Percentiles rank a stretch among this genome's conserved stretches.
Conservation (phyloP, 1,140 invertebrate genomes). For the Camponotus floridanus region DNA sequence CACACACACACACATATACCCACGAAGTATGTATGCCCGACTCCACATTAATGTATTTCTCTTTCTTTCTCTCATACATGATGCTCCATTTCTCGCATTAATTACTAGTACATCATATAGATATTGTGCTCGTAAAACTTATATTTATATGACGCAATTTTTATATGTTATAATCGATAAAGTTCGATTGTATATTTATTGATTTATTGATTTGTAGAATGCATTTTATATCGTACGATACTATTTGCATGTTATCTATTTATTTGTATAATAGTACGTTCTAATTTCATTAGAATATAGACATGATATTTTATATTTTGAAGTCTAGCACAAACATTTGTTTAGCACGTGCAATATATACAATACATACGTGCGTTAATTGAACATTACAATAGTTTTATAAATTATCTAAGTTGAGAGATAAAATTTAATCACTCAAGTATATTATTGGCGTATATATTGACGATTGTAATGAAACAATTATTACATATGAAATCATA, state of each 20-base stretch:
- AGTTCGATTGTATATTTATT: not conserved
- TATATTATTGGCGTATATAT: too few species aligned
- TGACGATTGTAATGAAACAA: too few species aligned
- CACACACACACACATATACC: too few species aligned
- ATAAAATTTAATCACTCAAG: not conserved
- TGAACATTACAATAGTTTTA: not conserved
- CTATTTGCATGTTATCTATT: not conserved
- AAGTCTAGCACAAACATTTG: not conserved
- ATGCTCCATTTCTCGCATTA: not conserved
- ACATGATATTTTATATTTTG: not conserved
- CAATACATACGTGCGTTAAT: constrained; percentile 57
- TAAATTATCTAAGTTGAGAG: not conserved
- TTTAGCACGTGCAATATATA: constrained; percentile 63
- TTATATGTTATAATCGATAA: not conserved
- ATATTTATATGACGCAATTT: not conserved
- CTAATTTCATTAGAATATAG: not conserved
- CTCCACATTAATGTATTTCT: constrained; percentile 36
- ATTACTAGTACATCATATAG: too few species aligned
- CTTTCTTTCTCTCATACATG: not conserved
- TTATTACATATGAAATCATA: too few species aligned
- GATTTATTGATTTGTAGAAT: not conserved
- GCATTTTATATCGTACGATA: not conserved
- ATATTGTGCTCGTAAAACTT: not conserved
- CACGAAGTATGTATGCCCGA: constrained; percentile 13
- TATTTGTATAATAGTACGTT: not conserved